phyloP scores from a whole-genome alignment of 2,113 vertebrate genomes.

The Pelmatolapia mariae region DNA sequence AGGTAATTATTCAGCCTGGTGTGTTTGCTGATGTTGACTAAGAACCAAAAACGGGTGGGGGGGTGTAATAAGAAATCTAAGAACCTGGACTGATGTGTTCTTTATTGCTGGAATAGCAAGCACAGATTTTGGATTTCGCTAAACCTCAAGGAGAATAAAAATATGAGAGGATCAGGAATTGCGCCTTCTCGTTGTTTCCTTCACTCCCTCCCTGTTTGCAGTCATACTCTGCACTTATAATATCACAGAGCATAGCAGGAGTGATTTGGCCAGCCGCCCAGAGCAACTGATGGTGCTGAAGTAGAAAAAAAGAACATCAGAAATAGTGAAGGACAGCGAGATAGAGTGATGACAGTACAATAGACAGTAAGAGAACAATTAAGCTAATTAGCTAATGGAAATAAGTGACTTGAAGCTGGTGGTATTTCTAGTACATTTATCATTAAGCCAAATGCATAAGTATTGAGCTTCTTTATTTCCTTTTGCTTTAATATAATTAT shows the following conservation, averaged over 20 bases:
- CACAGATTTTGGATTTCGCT: not conserved
- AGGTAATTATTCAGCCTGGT: not conserved
- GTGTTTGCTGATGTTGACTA: not conserved
- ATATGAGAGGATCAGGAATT: not conserved
- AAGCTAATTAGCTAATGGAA: conserved; percentile 53
- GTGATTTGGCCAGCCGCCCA: conserved; percentile 41
- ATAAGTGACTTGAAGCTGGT: conserved; percentile 25
- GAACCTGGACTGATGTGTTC: not conserved
- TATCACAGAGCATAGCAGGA: conserved; percentile 33
- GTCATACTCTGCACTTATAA: conserved; percentile 53
- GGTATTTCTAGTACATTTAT: conserved; percentile 16
- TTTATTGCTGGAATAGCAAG: not conserved
- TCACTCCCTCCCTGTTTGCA: conserved; percentile 6
- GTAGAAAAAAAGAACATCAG: not conserved
- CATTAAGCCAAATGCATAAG: not conserved
- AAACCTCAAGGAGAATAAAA: not conserved
- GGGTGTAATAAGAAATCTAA: not conserved
- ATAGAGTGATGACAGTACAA: not conserved
- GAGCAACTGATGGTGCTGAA: conserved; percentile 35
- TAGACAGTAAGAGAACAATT: not conserved
- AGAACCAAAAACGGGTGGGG: not conserved
- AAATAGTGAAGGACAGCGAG: not conserved
- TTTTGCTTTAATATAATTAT: not conserved
- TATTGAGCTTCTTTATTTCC: not conserved
- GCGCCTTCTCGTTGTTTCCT: not conserved